A percentile compares a stretch with the other conserved stretches of the same genome.
Conservation (phyloP, 2,888 invertebrate genomes). For the Leucozona laternaria region DNA sequence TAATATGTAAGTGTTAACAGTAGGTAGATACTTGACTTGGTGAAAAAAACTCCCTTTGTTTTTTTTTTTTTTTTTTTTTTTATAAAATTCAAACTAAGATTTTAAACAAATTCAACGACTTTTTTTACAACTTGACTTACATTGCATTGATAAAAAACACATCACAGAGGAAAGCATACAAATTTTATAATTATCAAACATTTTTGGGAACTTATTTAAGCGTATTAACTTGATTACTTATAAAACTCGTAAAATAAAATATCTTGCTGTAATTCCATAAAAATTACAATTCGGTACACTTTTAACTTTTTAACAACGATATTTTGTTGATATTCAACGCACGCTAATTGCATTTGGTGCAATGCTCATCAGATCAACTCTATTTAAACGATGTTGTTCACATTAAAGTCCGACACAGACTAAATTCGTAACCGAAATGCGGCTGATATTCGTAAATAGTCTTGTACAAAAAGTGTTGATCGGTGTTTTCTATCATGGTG, state of each 20-base stretch:
- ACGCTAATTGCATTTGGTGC: slow-evolving; percentile 21
- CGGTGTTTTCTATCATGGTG: slow-evolving; percentile 15
- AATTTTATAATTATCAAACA: slow-evolving; percentile 20
- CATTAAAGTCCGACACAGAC: slow-evolving; percentile 67
- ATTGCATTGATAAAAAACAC: slow-evolving; percentile 49
- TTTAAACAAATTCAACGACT: neutral
- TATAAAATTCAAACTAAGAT: neutral
- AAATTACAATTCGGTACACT: neutral
- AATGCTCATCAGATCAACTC: neutral
- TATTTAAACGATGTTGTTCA: slow-evolving; percentile 48
- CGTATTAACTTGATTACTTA: neutral
- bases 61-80: neutral
- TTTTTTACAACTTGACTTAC: slow-evolving; percentile 27
- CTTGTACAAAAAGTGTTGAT: slow-evolving; percentile 50
- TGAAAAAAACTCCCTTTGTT: neutral
- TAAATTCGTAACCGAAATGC: slow-evolving; percentile 55
- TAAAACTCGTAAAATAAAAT: neutral
- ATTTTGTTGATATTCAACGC: slow-evolving; percentile 1
- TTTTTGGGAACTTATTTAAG: neutral
- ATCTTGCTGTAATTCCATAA: neutral
- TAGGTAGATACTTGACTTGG: too few species aligned
- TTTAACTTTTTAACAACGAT: neutral
- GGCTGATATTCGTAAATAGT: slow-evolving; percentile 61
- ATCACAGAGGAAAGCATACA: slow-evolving; percentile 23
- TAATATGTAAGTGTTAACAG: too few species aligned